Evolutionary conservation across 1,140 invertebrate species (phyloP), one percentile per base, ranked within the genome.

Genomic region (Dinoponera quadriceps): DNA sequence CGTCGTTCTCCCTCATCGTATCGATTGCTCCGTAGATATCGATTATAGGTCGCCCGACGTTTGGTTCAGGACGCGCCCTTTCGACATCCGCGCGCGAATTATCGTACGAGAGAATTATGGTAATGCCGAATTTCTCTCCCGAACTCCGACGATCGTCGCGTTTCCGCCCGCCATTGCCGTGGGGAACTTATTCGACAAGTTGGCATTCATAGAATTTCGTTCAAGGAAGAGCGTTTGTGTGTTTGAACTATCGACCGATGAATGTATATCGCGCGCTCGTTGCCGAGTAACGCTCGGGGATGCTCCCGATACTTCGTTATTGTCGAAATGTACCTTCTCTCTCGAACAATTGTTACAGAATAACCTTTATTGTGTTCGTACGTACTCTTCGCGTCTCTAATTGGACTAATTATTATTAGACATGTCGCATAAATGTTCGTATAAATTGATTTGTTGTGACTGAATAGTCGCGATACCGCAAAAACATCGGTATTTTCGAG

Each of bases 191-290:
- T 66, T 51, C 25, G 3, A 54, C 14, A 54, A 27, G 1, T 49
- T 75, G 22, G 22, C n/a, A 20, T 66, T 48, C 22, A 25, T 16
- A 44, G 18, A 2, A 78, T 51, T 54, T 66, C n/a, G 3, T 22
- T 27, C 22, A 68, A 77, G 66, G 54, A 55, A n/a, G 66, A 5
- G 22, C 18, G 16, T n/a, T 16, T 1, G 29, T 55, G 13, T 68
- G 13, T 49, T 18, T 0, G 27, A 63, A 22, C 18, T 78, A 77
- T 77, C 13, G 74, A 78, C 49, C 65, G 20, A 20, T 5, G 29
- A 38, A 11, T 73, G 14, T 78, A 78, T 78, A 78, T 68, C 62
- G 29, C 29, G 20, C 27, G 33, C 33, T 77, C 60, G 74, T 77
- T 77, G 74, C 74, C 62, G 18, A 78, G 62, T 51, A 66, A 78